Base-by-base conservation (phyloP, 2,888 invertebrate species). In the Isoperla grammatica region DNA sequence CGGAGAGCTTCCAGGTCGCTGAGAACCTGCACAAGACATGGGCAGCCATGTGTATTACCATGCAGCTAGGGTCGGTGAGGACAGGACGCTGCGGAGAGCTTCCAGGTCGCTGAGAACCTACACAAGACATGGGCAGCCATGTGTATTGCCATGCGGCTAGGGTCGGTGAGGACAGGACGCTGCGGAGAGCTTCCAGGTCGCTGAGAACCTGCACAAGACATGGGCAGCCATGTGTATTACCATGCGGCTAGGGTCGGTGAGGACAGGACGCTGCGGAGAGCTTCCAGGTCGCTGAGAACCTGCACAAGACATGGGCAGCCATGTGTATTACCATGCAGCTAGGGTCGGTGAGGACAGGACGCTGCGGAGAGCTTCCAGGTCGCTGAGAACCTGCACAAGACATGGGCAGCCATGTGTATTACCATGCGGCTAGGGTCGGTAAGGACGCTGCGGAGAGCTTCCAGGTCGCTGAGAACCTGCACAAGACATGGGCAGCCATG, bases 141-240 rank as follows among this genome's bases (percentile, higher is more conserved):
- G 70, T 91, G 88, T 6, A 93, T 72, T 67, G 82, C 82, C 59
- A 87, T 71, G 68, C 83, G 84, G n/a, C 76, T 72, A 0, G 82
- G 81, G 53, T 76, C 69, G 0, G 84, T 83, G 15, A 93, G 74
- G 2, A 75, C 74, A n/a, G n/a, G n/a, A n/a, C n/a, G 46, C 74
- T 73, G 61, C 87, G 79, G 0, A 90, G 75, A 6, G 74, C 71
- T 64, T 83, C 69, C 5, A 82, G 69, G 8, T 71, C 71, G 1
- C 76, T 67, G 1, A 78, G 74, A 0, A 76, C 73, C 57, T 77
- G 74, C 3, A 29, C n/a, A n/a, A n/a, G n/a, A 90, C 79, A 73
- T 90, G 84, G 0, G 85, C 81, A 1, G 90, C 85, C 62, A 92
- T 73, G 70, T 91, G 88, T 6, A 93, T 72, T 67, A 82, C 82